Percentiles rank a stretch among this genome's conserved stretches.
Conservation (phyloP, 2,113 vertebrate species). For the Lontra canadensis region DNA sequence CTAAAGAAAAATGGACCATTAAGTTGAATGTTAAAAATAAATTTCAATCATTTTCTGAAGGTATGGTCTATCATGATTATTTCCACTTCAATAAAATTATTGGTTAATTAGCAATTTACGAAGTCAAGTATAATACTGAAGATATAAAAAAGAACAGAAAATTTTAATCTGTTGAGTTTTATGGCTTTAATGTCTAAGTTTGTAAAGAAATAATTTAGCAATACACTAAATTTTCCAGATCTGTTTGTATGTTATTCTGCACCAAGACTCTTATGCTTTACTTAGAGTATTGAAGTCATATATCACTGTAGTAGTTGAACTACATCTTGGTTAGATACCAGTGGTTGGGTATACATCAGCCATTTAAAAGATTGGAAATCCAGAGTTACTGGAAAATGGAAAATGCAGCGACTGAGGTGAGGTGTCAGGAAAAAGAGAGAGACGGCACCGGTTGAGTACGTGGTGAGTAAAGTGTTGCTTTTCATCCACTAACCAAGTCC, state of each 20-base stretch:
- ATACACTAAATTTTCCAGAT: background rate
- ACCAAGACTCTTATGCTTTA: background rate
- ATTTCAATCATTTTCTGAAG: background rate
- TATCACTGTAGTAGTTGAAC: background rate
- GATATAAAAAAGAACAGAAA: background rate
- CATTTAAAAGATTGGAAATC: background rate
- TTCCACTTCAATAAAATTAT: background rate
- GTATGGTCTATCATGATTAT: background rate
- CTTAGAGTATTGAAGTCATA: background rate
- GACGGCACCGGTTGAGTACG: background rate
- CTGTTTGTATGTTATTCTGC: background rate
- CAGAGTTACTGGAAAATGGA: background rate
- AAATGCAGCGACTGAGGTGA: background rate
- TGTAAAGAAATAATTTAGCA: background rate
- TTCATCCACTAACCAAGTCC: too few species aligned
- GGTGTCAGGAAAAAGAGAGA: background rate
- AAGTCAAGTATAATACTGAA: background rate
- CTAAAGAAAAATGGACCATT: background rate
- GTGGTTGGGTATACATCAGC: background rate
- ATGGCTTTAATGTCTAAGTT: background rate
- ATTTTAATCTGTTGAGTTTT: background rate
- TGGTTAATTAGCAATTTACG: background rate
- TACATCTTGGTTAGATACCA: background rate
- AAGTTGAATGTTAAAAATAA: background rate
- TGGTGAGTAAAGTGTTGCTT: background rate